phyloP scores from a whole-genome alignment of 1,140 invertebrate genomes.

The Ceratosolen solmsi region DNA sequence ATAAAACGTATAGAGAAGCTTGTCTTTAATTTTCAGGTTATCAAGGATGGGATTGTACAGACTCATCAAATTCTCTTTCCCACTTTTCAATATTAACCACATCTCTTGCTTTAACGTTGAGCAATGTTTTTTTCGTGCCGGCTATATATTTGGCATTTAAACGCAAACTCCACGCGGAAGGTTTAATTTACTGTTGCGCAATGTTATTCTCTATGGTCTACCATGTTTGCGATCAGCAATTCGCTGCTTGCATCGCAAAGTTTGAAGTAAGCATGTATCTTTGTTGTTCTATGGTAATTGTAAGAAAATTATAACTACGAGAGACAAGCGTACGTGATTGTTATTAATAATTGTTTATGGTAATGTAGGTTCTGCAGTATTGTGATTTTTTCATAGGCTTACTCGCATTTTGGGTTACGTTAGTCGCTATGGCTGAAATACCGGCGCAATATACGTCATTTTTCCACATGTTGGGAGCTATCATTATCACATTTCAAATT shows the following conservation, averaged over 20 bases:
- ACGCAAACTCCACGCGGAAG: constrained; percentile 85
- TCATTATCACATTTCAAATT: constrained; percentile 84
- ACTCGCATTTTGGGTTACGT: constrained; percentile 91
- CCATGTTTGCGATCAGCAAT: constrained; percentile 81
- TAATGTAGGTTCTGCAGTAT: constrained; percentile 83
- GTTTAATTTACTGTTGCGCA: constrained; percentile 86
- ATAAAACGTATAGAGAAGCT: neutral
- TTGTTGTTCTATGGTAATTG: constrained; percentile 9
- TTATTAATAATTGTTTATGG: constrained; percentile 39
- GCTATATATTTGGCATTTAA: constrained; percentile 86
- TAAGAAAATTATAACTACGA: constrained; percentile 3
- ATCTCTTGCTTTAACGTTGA: constrained; percentile 85
- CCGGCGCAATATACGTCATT: constrained; percentile 79
- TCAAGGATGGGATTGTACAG: constrained; percentile 88
- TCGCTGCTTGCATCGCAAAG: constrained; percentile 67
- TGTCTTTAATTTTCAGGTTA: constrained; percentile 73
- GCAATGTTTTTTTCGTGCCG: constrained; percentile 90
- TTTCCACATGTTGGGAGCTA: constrained; percentile 85
- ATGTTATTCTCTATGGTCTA: constrained; percentile 92
- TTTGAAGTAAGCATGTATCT: constrained; percentile 63
- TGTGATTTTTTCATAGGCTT: constrained; percentile 93
- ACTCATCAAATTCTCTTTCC: constrained; percentile 81
- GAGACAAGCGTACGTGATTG: neutral
- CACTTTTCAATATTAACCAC: constrained; percentile 79
- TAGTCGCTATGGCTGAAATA: constrained; percentile 88